Conservation (phyloP, 2,888 invertebrate genomes). For the Autographa gamma region DNA sequence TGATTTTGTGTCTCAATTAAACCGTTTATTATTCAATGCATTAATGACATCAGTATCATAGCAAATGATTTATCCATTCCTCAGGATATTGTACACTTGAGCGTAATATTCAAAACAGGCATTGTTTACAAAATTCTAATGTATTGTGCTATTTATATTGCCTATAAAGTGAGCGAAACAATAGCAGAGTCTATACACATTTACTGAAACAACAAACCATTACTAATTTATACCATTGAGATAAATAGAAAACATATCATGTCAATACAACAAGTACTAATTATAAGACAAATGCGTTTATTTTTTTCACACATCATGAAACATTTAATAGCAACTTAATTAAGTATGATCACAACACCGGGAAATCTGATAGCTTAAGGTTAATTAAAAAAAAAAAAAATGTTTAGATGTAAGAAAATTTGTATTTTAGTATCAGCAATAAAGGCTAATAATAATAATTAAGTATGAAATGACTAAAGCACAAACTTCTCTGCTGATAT, state of each 20-base stretch:
- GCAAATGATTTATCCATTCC: background rate
- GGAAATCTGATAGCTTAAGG: too few species aligned
- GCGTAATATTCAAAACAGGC: constrained; percentile 20
- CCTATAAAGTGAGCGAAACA: constrained; percentile 6
- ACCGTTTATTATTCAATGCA: background rate
- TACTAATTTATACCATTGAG: background rate
- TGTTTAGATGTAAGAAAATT: too few species aligned
- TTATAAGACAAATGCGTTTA: too few species aligned
- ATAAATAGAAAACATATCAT: constrained; percentile 6
- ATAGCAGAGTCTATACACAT: constrained; percentile 16
- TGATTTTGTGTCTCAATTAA: background rate
- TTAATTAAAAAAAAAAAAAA: too few species aligned
- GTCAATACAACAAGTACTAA: background rate
- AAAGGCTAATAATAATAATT: too few species aligned
- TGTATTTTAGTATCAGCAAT: too few species aligned
- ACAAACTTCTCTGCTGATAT: too few species aligned
- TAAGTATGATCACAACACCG: too few species aligned
- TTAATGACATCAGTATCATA: background rate
- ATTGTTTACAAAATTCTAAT: constrained; percentile 24
- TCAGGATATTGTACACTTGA: background rate
- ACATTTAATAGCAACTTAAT: too few species aligned
- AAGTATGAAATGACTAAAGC: too few species aligned
- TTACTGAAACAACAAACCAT: constrained; percentile 3
- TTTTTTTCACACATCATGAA: too few species aligned
- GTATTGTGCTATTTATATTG: constrained; percentile 14